Evolutionary conservation across 2,888 invertebrate species (phyloP).

Genomic region (Ophioninae sp.): DNA sequence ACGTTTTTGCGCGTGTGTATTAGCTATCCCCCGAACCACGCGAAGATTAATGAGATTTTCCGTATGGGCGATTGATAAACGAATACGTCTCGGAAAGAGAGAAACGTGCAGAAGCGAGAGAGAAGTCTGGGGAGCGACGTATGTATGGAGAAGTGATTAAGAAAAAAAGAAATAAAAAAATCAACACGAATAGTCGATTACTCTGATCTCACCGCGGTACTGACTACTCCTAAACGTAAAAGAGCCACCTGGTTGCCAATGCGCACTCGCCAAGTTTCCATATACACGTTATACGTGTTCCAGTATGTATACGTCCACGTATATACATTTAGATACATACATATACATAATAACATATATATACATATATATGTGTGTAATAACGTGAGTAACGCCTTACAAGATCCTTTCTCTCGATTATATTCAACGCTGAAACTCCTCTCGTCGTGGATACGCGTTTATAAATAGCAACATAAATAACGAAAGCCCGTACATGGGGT

Average conservation of each 20-base stretch:
- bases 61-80: slow-evolving; percentile 50
- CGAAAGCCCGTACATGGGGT: slow-evolving; percentile 49
- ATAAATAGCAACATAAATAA: slow-evolving; percentile 59
- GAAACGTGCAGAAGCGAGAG: slow-evolving; percentile 1
- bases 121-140: slow-evolving; percentile 13
- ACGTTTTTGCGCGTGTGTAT: slow-evolving; percentile 17
- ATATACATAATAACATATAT: no score
- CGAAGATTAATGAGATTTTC: slow-evolving; percentile 55
- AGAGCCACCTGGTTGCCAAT: slow-evolving; percentile 55
- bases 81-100: slow-evolving; percentile 19
- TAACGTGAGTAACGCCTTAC: slow-evolving; percentile 45
- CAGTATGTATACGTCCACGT: not conserved
- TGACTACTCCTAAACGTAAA: slow-evolving; percentile 46
- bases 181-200: slow-evolving; percentile 51
- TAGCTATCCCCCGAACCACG: slow-evolving; percentile 23
- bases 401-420: slow-evolving; percentile 61
- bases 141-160: slow-evolving; percentile 25
- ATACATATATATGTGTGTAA: not conserved
- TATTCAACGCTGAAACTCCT: slow-evolving; percentile 40
- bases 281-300: slow-evolving; percentile 18
- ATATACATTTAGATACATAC: no score
- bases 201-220: slow-evolving; percentile 60
- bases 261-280: slow-evolving; percentile 14
- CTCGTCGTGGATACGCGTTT: slow-evolving; percentile 35
- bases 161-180: slow-evolving; percentile 13